Conservation (phyloP, 2,113 vertebrate species). For the Nyctibius bracteatus region DNA sequence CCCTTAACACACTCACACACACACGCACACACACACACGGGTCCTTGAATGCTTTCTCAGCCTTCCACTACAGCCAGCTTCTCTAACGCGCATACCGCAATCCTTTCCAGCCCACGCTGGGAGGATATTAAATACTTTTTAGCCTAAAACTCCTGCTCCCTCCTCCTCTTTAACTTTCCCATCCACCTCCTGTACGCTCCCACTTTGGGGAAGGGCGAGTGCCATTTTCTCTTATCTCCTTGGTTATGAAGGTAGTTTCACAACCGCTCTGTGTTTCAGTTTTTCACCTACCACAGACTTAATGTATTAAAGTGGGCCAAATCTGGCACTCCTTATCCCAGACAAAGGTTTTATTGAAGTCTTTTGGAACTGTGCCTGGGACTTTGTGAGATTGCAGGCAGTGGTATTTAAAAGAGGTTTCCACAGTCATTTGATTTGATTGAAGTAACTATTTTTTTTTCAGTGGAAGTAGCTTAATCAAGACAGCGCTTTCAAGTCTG, state of each 20-base stretch:
- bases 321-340: constrained; percentile 55
- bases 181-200: neutral
- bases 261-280: neutral
- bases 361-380: constrained; percentile 44
- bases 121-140: constrained; percentile 12
- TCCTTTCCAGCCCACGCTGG: neutral
- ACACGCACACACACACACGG: neutral
- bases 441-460: neutral
- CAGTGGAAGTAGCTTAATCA: neutral
- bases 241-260: constrained; percentile 24
- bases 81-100: neutral
- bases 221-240: constrained; percentile 35
- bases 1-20: neutral
- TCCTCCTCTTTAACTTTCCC: neutral
- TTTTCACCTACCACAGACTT: constrained; percentile 62
- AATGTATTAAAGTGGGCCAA: constrained; percentile 59
- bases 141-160: neutral
- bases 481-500: constrained; percentile 11
- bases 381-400: constrained; percentile 2
- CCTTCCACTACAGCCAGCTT: neutral
- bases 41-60: neutral
- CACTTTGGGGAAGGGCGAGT: neutral
- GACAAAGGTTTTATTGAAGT: constrained; percentile 59
- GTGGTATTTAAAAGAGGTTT: constrained; percentile 51
- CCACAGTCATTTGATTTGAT: constrained; percentile 11